A percentile compares a stretch with the other conserved stretches of the same genome.
Conservation (phyloP, 2,113 vertebrate genomes). For the Tragelaphus buxtoni region DNA sequence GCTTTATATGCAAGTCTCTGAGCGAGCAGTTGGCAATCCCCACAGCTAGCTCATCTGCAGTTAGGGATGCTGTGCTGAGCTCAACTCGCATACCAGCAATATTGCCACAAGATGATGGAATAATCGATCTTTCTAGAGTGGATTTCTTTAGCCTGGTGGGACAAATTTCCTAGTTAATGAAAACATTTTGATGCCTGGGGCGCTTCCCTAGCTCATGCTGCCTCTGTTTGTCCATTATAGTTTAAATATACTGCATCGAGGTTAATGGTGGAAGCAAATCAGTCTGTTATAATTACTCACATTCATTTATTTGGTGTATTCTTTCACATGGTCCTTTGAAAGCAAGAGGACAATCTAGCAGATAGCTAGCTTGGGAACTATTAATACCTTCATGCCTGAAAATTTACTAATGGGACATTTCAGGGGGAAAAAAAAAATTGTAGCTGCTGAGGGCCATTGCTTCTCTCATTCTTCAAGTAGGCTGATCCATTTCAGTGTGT, state of each 20-base stretch:
- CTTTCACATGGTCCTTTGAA: background rate
- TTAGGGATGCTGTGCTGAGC: background rate
- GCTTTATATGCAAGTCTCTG: background rate
- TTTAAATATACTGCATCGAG: slow-evolving; percentile 20
- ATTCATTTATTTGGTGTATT: background rate
- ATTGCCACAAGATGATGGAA: background rate
- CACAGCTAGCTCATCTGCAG: background rate
- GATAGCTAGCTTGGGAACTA: background rate
- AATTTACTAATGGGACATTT: background rate
- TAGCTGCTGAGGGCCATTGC: background rate
- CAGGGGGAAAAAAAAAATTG: background rate
- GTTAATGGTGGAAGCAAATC: slow-evolving; percentile 10
- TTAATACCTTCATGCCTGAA: background rate
- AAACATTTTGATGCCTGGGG: background rate
- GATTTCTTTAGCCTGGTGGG: slow-evolving; percentile 10
- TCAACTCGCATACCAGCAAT: background rate
- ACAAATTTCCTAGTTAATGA: slow-evolving; percentile 32
- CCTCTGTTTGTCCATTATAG: slow-evolving; percentile 4
- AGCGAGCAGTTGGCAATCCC: background rate
- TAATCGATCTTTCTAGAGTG: background rate
- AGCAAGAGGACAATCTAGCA: background rate
- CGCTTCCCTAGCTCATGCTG: background rate
- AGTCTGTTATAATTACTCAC: background rate
- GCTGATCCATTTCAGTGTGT: background rate
- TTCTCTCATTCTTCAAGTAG: background rate